phyloP scores from a whole-genome alignment of 2,888 invertebrate species.

The Drosophila pseudotakahashii region DNA sequence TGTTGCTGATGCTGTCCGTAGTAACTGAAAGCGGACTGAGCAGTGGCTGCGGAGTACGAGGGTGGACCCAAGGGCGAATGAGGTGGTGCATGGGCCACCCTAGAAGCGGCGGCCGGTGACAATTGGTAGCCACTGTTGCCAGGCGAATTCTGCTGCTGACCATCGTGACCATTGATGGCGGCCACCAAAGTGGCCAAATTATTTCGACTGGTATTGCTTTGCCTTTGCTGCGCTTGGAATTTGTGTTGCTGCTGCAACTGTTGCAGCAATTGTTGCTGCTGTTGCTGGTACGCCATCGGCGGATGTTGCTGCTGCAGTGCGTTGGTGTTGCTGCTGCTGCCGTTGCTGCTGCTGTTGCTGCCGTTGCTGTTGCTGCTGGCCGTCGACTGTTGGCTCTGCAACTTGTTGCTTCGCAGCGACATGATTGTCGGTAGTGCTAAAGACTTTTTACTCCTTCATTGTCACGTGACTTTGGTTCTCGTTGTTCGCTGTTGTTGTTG shows the following conservation, averaged over 20 bases:
- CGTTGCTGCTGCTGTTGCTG: conserved; percentile 51
- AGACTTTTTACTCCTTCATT: conserved; percentile 9
- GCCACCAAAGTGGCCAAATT: conserved; percentile 69
- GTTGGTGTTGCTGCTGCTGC: conserved; percentile 29
- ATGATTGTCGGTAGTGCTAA: conserved; percentile 39
- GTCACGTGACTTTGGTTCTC: conserved; percentile 36
- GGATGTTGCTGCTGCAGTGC: conserved; percentile 52
- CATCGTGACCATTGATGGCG: conserved; percentile 77
- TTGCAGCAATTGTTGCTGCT: conserved; percentile 72
- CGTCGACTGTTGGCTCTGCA: conserved; percentile 61
- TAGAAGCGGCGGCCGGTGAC: conserved; percentile 74
- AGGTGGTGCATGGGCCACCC: conserved; percentile 62
- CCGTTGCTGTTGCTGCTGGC: conserved; percentile 54
- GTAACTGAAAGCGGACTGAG: conserved; percentile 69
- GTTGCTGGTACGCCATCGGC: conserved; percentile 70
- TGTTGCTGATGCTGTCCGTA: conserved; percentile 46
- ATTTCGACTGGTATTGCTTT: conserved; percentile 70
- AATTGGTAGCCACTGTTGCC: conserved; percentile 70
- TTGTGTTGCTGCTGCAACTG: conserved; percentile 77
- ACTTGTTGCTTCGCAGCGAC: conserved; percentile 84
- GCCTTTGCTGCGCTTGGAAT: conserved; percentile 62
- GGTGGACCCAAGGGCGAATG: conserved; percentile 70
- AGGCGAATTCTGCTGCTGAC: conserved; percentile 17
- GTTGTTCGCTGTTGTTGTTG: too few species aligned
- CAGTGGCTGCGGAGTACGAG: conserved; percentile 79